A percentile compares a stretch with the other conserved stretches of the same genome.
Conservation (phyloP, 2,113 vertebrate genomes). For the Emydocephalus ijimae region DNA sequence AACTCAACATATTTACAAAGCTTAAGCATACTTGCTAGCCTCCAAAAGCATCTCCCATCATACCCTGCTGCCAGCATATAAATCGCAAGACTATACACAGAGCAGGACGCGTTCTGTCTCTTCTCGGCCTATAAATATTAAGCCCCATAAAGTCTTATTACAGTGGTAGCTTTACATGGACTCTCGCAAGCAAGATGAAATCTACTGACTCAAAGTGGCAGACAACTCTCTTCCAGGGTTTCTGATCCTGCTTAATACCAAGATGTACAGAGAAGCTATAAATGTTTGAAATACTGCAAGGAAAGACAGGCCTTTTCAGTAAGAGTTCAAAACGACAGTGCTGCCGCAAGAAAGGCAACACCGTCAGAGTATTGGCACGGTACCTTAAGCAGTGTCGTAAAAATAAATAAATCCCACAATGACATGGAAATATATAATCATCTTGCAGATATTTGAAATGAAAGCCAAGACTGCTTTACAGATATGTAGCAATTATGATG, state of each 20-base stretch:
- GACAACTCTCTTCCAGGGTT: slow-evolving; percentile 6
- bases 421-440: background rate
- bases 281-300: slow-evolving; percentile 12
- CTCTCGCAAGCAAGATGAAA: background rate
- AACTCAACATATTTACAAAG: slow-evolving; percentile 83
- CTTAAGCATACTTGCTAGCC: slow-evolving; percentile 71
- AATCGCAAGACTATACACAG: slow-evolving; percentile 70
- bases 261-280: background rate
- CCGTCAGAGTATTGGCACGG: background rate
- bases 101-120: slow-evolving; percentile 52
- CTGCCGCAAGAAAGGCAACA: background rate
- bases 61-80: slow-evolving; percentile 70
- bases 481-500: background rate
- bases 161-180: slow-evolving; percentile 33
- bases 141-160: slow-evolving; percentile 50
- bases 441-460: background rate
- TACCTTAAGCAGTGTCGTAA: background rate
- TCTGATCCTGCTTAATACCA: slow-evolving; percentile 28
- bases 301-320: background rate
- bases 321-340: background rate
- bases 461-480: background rate
- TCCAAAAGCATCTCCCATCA: slow-evolving; percentile 63
- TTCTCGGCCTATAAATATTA: slow-evolving; percentile 60
- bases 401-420: background rate
- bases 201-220: background rate